These are phyloP conservation scores for Papilio polyxenes DNA, from an alignment of 1,140 invertebrate species.

Conservation along the genomic window DNA sequence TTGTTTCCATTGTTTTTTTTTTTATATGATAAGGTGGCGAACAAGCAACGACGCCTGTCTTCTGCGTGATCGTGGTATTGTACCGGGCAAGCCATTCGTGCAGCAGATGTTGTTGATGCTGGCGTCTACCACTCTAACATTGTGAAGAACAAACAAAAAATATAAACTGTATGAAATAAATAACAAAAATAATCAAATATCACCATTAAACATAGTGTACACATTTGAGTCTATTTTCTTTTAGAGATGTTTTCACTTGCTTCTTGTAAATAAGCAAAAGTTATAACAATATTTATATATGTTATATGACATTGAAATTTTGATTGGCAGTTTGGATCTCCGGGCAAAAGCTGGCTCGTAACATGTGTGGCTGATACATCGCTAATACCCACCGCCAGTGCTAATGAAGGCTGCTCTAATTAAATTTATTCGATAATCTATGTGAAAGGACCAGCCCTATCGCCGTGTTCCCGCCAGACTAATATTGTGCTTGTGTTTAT, in stretches of 20 bases:
- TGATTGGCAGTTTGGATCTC: slow-evolving; percentile 5
- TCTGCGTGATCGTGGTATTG: too few relatives aligned
- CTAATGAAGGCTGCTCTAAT: slow-evolving; percentile 58
- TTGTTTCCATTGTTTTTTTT: slow-evolving; percentile 15
- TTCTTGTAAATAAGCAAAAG: too few relatives aligned
- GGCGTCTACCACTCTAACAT: too few relatives aligned
- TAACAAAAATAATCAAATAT: background rate
- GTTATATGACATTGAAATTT: background rate
- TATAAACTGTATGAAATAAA: background rate
- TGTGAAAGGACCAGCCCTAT: slow-evolving; percentile 22
- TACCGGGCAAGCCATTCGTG: too few relatives aligned
- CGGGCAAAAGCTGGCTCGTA: slow-evolving; percentile 33
- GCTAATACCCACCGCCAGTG: slow-evolving; percentile 52
- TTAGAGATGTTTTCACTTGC: background rate
- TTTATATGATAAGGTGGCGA: too few relatives aligned
- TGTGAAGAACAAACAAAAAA: too few relatives aligned
- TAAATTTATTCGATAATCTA: slow-evolving; percentile 52
- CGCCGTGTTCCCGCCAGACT: background rate
- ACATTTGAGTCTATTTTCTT: too few relatives aligned
- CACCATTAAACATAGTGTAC: too few relatives aligned
- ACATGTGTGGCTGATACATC: slow-evolving; percentile 55
- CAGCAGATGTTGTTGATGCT: too few relatives aligned
- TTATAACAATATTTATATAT: background rate
- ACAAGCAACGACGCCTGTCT: too few relatives aligned
- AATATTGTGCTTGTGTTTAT: background rate